A percentile compares a stretch with the other conserved stretches of the same genome.
Conservation (phyloP, 2,113 vertebrate genomes). For the Entosphenus tridentatus region DNA sequence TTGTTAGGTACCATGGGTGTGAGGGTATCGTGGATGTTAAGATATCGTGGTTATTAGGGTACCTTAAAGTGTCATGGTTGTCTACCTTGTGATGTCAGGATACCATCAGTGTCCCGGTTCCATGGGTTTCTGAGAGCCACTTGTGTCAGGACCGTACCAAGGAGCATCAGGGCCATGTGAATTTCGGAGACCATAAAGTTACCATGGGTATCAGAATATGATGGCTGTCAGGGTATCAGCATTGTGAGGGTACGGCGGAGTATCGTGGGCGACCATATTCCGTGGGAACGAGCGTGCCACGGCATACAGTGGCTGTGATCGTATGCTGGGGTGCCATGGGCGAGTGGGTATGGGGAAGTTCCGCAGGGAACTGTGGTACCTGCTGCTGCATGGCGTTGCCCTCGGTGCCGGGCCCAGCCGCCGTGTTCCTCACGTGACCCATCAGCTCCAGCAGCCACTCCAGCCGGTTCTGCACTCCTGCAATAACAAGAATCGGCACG, state of each 20-base stretch:
- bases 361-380: slow-evolving; percentile 22
- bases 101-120: no score
- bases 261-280: neutral
- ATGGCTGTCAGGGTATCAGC: neutral
- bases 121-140: no score
- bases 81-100: no score
- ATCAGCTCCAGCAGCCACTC: slow-evolving; percentile 81
- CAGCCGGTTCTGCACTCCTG: slow-evolving; percentile 52
- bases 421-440: slow-evolving; percentile 48
- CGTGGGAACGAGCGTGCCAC: neutral
- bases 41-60: no score
- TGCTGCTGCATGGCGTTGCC: slow-evolving; percentile 20
- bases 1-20: no score
- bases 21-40: no score
- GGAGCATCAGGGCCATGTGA: no score
- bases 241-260: neutral
- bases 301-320: neutral
- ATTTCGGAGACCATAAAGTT: no score
- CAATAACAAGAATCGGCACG: slow-evolving; percentile 9
- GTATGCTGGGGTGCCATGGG: neutral
- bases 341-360: neutral
- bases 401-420: slow-evolving; percentile 21
- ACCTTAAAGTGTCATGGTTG: no score
- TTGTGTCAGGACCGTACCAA: no score
- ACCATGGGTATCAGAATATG: neutral